phyloP scores from a whole-genome alignment of 1,140 invertebrate genomes.

The Temnothorax longispinosus region DNA sequence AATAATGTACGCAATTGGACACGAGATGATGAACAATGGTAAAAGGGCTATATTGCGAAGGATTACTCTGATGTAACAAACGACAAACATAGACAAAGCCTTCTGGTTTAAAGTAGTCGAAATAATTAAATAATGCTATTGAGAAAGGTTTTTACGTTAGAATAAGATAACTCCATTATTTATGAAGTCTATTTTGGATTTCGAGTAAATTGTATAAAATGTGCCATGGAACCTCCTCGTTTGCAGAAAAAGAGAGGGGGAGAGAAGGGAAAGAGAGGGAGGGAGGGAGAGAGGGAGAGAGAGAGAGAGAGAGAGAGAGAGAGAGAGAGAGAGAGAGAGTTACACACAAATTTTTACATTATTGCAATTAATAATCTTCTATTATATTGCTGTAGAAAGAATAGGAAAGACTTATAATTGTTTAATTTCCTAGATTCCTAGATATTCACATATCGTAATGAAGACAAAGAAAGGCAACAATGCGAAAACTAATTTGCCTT shows the following conservation, averaged over 20 bases:
- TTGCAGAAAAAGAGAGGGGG: too few relatives aligned
- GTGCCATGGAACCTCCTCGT: background rate
- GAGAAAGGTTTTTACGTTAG: background rate
- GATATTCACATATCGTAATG: background rate
- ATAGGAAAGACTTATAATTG: background rate
- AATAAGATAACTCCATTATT: background rate
- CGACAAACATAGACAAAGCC: background rate
- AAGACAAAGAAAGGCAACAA: conserved; percentile 8
- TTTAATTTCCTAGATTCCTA: background rate
- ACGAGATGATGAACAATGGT: background rate
- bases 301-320: too few relatives aligned
- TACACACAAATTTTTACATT: background rate
- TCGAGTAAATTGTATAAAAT: background rate
- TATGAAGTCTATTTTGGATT: background rate
- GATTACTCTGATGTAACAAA: background rate
- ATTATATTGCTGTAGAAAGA: background rate
- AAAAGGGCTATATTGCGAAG: background rate
- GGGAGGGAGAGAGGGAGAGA: too few relatives aligned
- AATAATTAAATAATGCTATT: conserved; percentile 1
- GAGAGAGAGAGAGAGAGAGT: background rate
- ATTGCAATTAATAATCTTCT: background rate
- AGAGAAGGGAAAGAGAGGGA: too few relatives aligned
- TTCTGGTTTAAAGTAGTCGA: background rate
- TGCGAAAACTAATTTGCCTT: conserved; percentile 27
- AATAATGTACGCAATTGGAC: background rate